phyloP scores from a whole-genome alignment of 92 coral and sea anemone species.

The Ricordea florida region DNA sequence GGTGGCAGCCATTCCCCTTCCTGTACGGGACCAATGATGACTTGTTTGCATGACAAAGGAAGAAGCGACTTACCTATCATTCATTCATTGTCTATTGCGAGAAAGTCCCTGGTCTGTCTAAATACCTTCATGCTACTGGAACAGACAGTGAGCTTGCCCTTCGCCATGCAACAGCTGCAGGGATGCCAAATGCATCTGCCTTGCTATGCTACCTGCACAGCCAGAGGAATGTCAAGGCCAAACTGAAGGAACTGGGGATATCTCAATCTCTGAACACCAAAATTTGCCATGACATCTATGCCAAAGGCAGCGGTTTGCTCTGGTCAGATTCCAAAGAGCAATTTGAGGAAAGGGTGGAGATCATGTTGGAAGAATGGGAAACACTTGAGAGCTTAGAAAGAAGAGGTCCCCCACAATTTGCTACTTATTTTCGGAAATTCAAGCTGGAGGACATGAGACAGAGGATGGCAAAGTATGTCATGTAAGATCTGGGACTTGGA shows the following conservation, averaged over 20 bases:
- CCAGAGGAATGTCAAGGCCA: slow-evolving; percentile 18
- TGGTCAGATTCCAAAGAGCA: slow-evolving; percentile 12
- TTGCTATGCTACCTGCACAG: slow-evolving; percentile 28
- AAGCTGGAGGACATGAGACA: slow-evolving; percentile 41
- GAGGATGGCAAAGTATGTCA: slow-evolving; percentile 45
- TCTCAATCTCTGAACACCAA: slow-evolving; percentile 7
- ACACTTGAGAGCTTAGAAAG: slow-evolving; percentile 27
- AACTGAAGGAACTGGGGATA: slow-evolving; percentile 6
- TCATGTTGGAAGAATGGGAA: slow-evolving; percentile 36
- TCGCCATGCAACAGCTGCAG: slow-evolving; percentile 40
- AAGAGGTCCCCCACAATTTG: slow-evolving; percentile 31
- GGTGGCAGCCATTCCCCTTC: slow-evolving; percentile 27
- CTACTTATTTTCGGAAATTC: slow-evolving; percentile 26
- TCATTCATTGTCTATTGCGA: slow-evolving; percentile 28
- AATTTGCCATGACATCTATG: slow-evolving; percentile 32
- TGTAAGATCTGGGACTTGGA: slow-evolving; percentile 11
- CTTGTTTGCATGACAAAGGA: slow-evolving; percentile 51
- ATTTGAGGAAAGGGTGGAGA: slow-evolving; percentile 17
- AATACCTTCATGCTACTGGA: slow-evolving; percentile 44
- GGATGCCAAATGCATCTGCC: background rate
- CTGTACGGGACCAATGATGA: slow-evolving; percentile 34
- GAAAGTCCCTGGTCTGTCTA: slow-evolving; percentile 33
- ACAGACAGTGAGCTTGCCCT: slow-evolving; percentile 51
- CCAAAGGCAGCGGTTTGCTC: slow-evolving; percentile 19
- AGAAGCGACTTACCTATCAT: slow-evolving; percentile 25